phyloP scores from a whole-genome alignment of 1,140 invertebrate genomes.

The Leguminivora glycinivorella region DNA sequence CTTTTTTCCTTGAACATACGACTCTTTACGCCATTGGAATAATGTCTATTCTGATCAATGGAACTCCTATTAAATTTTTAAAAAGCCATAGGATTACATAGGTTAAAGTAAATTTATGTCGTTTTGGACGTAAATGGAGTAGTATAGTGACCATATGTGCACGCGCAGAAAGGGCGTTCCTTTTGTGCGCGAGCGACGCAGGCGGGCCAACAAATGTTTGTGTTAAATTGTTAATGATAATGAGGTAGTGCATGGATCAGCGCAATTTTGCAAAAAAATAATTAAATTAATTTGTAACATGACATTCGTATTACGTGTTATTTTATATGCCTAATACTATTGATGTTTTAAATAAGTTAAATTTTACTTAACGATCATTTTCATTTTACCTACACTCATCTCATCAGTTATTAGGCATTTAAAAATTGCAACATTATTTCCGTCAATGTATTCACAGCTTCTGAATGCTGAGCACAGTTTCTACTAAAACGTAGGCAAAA shows the following conservation, averaged over 20 bases:
- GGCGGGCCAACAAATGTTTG: neutral
- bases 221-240: neutral
- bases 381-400: too few species aligned
- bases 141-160: neutral
- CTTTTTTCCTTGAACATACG: neutral
- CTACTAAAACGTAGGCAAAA: too few species aligned
- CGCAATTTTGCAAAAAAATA: too few species aligned
- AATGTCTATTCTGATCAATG: neutral
- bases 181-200: neutral
- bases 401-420: too few species aligned
- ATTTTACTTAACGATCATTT: too few species aligned
- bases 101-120: neutral
- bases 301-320: too few species aligned
- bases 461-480: too few species aligned
- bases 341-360: too few species aligned
- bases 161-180: neutral
- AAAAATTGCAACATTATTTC: too few species aligned
- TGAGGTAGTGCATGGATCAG: neutral
- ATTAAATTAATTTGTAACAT: too few species aligned
- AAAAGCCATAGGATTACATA: neutral
- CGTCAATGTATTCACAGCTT: too few species aligned
- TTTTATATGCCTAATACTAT: too few species aligned
- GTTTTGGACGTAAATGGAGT: neutral
- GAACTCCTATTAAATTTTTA: neutral
- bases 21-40: neutral